Evolutionary conservation across 2,113 vertebrate species (phyloP).

Genomic region (rat (Rattus norvegicus)): DNA sequence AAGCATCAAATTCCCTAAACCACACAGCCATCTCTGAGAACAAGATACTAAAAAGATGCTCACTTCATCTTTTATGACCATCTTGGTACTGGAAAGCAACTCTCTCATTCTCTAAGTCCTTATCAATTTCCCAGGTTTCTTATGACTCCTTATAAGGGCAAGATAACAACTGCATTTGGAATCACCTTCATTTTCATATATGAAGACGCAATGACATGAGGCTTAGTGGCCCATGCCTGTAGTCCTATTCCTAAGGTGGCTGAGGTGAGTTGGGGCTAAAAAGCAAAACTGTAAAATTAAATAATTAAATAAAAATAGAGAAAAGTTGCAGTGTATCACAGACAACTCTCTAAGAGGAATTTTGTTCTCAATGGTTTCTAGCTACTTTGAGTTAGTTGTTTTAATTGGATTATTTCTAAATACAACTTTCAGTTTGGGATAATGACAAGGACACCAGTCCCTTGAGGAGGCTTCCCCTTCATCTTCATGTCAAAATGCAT

Average conservation of each 20-base stretch:
- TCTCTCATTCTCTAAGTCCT: conserved; percentile 6
- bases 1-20: conserved; percentile 33
- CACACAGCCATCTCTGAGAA: conserved; percentile 50
- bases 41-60: conserved; percentile 44
- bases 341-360: conserved; percentile 57
- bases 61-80: conserved; percentile 7
- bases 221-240: not conserved
- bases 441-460: conserved; percentile 5
- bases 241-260: not conserved
- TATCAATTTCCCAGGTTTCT: not conserved
- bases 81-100: conserved; percentile 10
- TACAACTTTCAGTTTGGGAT: conserved; percentile 34
- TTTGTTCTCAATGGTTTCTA: conserved; percentile 49
- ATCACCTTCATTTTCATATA: not conserved
- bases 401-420: conserved; percentile 36
- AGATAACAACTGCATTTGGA: conserved; percentile 34
- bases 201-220: not conserved
- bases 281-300: not conserved
- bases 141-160: conserved; percentile 21
- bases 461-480: conserved; percentile 34
- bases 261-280: not conserved
- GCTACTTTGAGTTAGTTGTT: conserved; percentile 29
- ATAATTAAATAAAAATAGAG: not conserved
- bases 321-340: not conserved
- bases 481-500: conserved; percentile 21